Conservation (phyloP, 2,888 invertebrate genomes). For the Chrysolina americana region DNA sequence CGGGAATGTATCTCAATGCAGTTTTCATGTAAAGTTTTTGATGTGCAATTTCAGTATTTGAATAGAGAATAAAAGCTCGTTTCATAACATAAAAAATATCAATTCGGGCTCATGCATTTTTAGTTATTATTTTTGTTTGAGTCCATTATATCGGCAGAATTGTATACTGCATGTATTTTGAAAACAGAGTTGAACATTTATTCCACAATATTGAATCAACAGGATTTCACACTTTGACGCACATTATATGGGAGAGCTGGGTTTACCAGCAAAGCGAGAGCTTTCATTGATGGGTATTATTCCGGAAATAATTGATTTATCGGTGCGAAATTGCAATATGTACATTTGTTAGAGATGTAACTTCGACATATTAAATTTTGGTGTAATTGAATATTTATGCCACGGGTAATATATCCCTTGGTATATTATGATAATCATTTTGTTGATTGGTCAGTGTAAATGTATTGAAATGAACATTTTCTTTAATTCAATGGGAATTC, state of each 20-base stretch:
- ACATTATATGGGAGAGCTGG: neutral
- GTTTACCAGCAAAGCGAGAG: conserved; percentile 3
- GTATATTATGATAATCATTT: too few relatives aligned
- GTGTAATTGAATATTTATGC: neutral
- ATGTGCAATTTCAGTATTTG: conserved; percentile 8
- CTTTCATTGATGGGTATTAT: conserved; percentile 8
- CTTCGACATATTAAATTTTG: neutral
- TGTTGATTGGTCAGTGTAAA: too few relatives aligned
- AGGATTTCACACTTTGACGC: conserved; percentile 6
- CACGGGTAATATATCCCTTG: too few relatives aligned
- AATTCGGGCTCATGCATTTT: neutral
- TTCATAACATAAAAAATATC: neutral
- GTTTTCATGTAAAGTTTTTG: neutral
- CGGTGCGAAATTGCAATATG: neutral
- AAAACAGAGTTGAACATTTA: conserved; percentile 8
- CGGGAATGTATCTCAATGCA: neutral
- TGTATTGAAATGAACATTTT: too few relatives aligned
- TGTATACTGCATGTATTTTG: neutral
- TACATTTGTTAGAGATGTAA: neutral
- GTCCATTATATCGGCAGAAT: conserved; percentile 3
- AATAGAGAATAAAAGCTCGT: conserved; percentile 5
- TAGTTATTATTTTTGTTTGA: neutral
- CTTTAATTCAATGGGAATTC: too few relatives aligned
- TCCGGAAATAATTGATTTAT: conserved; percentile 14
- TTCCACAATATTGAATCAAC: conserved; percentile 14